Base-by-base conservation (phyloP, 2,888 invertebrate genomes). In the Dicroscelio sp. region DNA sequence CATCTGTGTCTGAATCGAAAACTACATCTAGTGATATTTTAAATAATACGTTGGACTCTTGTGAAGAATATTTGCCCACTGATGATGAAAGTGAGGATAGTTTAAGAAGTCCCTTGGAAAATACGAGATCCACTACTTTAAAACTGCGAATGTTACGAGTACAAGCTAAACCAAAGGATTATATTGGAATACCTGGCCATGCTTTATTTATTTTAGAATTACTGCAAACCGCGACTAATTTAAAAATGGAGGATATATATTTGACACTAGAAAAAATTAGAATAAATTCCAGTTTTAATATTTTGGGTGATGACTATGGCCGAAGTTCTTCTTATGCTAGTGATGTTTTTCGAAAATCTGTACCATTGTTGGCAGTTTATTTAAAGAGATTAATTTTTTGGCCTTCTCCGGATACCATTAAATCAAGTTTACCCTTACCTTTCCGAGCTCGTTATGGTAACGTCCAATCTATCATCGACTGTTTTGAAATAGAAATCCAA, bases 401-500 rank as follows among this genome's bases (percentile, higher is more conserved):
- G 85, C 76, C 75, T 69, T 67, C 75, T 48, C 17, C 20, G 33
- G 38, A 33, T 6, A 75, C 5, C 17, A 85, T 89, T 1, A 73
- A 60, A 79, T 30, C 2, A n/a, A 2, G 20, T 25, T 38, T 88
- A 4, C 84, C 84, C 20, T 25, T 92, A 30, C 52, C 90, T n/a
- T 95, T 94, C 83, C 65, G 92, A 58, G 91, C 85, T 3, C 86
- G 84, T 25, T 95, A 90, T 84, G 71, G 58, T 83, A 86, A 94
- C 30, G 92, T 94, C 20, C 73, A 88, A 43, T 79, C 89, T 14
- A 95, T 95, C 14, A 94, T 95, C 12, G 95, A 96, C 85, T 94
- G 94, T 43, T 93, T 96, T 35, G 94, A 96, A 91, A 94, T 95
- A 20, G 55, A 94, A 94, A 95, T 96, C 10, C 92, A 95, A 79